Percentiles rank a stretch among this genome's conserved stretches.
phyloP scores from a whole-genome alignment of 2,888 invertebrate species.

The Drosophila pseudotalamancana region DNA sequence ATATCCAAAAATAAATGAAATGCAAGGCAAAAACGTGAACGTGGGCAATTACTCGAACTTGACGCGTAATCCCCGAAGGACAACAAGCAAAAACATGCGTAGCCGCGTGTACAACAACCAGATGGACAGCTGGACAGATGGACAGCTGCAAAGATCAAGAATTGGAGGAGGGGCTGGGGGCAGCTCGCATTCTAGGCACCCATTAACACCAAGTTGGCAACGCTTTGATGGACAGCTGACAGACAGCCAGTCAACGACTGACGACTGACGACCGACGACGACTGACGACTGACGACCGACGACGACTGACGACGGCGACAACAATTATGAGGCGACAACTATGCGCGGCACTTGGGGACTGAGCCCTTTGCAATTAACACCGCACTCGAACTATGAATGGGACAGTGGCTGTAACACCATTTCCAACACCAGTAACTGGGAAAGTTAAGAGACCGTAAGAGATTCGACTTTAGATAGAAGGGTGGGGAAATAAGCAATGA shows the following conservation, averaged over 20 bases:
- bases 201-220: slow-evolving; percentile 77
- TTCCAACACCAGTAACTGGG: not conserved
- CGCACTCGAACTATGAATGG: slow-evolving; percentile 67
- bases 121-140: slow-evolving; percentile 1
- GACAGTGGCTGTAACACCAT: slow-evolving; percentile 38
- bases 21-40: slow-evolving; percentile 62
- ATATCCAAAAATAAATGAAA: slow-evolving; percentile 78
- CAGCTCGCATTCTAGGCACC: slow-evolving; percentile 75
- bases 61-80: slow-evolving; percentile 76
- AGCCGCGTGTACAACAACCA: slow-evolving; percentile 65
- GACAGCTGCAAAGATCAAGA: too few species aligned
- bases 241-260: slow-evolving; percentile 69
- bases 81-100: slow-evolving; percentile 77
- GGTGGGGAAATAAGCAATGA: too few species aligned
- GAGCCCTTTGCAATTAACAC: slow-evolving; percentile 64
- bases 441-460: not conserved
- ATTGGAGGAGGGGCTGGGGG: not conserved
- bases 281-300: slow-evolving; percentile 21
- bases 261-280: slow-evolving; percentile 16
- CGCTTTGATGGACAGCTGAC: slow-evolving; percentile 78
- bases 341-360: slow-evolving; percentile 72
- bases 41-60: slow-evolving; percentile 72
- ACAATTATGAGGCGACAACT: slow-evolving; percentile 79
- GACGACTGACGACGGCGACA: slow-evolving; percentile 51
- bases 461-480: too few species aligned